These are phyloP conservation scores for Euwallacea fornicatus DNA, from an alignment of 1,140 invertebrate genomes.

Conservation along the genomic window DNA sequence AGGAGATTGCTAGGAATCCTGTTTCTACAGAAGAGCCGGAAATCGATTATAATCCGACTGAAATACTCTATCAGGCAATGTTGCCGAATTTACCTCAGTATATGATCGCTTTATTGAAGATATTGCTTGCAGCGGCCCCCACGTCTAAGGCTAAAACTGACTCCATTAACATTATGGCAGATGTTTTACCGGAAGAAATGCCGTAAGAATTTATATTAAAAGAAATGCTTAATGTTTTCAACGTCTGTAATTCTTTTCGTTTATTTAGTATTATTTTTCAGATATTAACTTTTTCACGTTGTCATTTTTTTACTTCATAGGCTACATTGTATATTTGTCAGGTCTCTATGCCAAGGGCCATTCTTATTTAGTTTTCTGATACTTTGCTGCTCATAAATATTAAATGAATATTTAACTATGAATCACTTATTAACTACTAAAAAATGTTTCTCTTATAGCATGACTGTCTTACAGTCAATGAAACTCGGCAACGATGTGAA, in stretches of 20 bases:
- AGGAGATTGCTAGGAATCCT: conserved; percentile 73
- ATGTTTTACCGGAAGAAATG: conserved; percentile 96
- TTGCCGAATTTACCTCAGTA: conserved; percentile 93
- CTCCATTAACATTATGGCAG: conserved; percentile 97
- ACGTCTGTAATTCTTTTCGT: too few relatives aligned
- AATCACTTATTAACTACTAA: background rate
- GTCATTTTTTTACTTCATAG: too few relatives aligned
- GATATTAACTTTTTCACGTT: too few relatives aligned
- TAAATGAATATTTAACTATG: background rate
- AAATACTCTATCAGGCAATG: conserved; percentile 90
- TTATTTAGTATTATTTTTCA: too few relatives aligned
- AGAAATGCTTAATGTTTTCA: background rate
- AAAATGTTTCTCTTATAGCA: conserved; percentile 51
- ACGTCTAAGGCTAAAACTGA: conserved; percentile 98
- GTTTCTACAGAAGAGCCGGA: conserved; percentile 67
- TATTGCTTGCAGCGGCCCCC: conserved; percentile 94
- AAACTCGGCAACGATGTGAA: conserved; percentile 97
- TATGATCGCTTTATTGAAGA: conserved; percentile 96
- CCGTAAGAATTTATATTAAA: conserved; percentile 56
- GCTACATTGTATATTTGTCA: too few relatives aligned
- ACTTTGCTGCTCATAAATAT: background rate
- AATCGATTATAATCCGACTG: conserved; percentile 76
- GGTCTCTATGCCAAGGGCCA: too few relatives aligned
- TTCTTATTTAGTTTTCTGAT: too few relatives aligned
- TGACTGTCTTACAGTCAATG: conserved; percentile 95